Percentiles rank a stretch among this genome's conserved stretches.
phyloP scores from a whole-genome alignment of 1,140 invertebrate genomes.

The Megathymus violae region DNA sequence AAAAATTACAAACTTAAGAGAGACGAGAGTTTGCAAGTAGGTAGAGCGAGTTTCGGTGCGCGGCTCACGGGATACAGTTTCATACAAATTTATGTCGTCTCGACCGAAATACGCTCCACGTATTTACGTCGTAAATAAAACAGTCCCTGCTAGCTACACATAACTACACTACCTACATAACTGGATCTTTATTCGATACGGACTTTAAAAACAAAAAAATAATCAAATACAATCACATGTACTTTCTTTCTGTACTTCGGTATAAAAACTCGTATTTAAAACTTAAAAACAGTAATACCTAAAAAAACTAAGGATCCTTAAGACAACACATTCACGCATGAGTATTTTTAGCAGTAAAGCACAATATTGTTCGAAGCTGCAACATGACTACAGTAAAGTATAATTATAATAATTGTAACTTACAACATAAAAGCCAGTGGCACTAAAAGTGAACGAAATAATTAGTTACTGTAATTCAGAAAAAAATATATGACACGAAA shows the following conservation, averaged over 20 bases:
- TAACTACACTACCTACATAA: constrained; percentile 19
- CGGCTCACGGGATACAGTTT: constrained; percentile 11
- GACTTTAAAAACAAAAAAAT: constrained; percentile 40
- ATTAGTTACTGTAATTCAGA: constrained; percentile 58
- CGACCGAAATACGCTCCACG: constrained; percentile 51
- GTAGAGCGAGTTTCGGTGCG: constrained; percentile 47
- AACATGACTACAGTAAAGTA: constrained; percentile 75
- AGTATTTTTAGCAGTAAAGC: constrained; percentile 82
- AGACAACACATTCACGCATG: constrained; percentile 79
- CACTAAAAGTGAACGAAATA: constrained; percentile 71
- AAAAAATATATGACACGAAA: constrained; percentile 76
- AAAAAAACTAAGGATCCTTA: constrained; percentile 69
- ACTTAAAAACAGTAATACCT: constrained; percentile 65
- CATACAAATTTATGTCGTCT: constrained; percentile 20
- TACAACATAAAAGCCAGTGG: constrained; percentile 76
- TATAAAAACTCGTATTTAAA: constrained; percentile 75
- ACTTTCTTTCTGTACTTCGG: constrained; percentile 78
- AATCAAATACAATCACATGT: constrained; percentile 79
- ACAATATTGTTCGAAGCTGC: constrained; percentile 81
- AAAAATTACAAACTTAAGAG: constrained; percentile 53
- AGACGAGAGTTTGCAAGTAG: constrained; percentile 44
- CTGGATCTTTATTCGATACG: constrained; percentile 22
- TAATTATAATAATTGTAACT: constrained; percentile 65
- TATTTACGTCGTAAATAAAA: constrained; percentile 48
- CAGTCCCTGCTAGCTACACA: constrained; percentile 30